Percentiles rank a stretch among this genome's conserved stretches.
Conservation (phyloP, 2,113 vertebrate genomes). For the Colistium nudipinnis region DNA sequence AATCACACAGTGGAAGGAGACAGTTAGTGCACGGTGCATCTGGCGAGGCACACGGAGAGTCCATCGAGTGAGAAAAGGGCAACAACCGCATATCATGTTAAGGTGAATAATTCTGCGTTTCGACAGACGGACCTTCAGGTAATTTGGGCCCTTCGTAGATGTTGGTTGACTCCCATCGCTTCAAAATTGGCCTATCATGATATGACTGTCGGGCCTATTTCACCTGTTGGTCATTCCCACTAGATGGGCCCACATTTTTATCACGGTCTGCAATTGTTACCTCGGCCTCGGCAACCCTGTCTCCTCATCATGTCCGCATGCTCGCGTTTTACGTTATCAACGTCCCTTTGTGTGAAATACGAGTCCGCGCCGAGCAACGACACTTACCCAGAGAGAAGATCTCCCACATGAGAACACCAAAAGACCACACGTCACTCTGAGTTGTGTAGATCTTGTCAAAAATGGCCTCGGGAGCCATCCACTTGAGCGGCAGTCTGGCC, state of each 20-base stretch:
- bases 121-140: neutral
- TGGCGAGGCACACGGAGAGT: constrained; percentile 50
- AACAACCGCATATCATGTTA: too few relatives aligned
- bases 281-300: neutral
- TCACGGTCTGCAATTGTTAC: neutral
- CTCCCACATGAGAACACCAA: constrained; percentile 94
- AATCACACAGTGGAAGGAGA: constrained; percentile 65
- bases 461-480: constrained; percentile 97
- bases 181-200: neutral
- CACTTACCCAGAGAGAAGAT: constrained; percentile 94
- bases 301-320: neutral
- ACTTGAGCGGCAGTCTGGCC: constrained; percentile 94
- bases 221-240: neutral
- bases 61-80: too few relatives aligned
- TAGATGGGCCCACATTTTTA: too few relatives aligned
- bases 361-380: neutral
- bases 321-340: neutral
- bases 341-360: neutral
- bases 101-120: constrained; percentile 1
- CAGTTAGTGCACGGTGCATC: constrained; percentile 65
- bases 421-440: constrained; percentile 96
- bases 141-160: neutral
- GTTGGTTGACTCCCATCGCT: neutral
- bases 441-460: constrained; percentile 96
- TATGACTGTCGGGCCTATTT: too few relatives aligned